These are phyloP conservation scores for Lepus timidus DNA, from an alignment of 2,113 vertebrate genomes.

Conservation along the genomic window DNA sequence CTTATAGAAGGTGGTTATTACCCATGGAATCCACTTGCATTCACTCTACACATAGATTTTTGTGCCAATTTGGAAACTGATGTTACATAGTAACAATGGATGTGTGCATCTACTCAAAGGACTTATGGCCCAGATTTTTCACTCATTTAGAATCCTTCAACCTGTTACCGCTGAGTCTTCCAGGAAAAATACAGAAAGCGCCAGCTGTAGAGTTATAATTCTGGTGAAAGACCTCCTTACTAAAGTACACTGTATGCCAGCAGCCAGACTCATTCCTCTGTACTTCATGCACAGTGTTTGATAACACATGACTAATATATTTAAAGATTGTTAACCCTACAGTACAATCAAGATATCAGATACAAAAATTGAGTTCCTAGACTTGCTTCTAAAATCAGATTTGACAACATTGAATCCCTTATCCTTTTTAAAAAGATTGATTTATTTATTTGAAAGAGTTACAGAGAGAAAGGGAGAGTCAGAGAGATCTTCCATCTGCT, in stretches of 20 bases:
- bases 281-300: not conserved
- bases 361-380: not conserved
- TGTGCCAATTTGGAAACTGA: not conserved
- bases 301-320: not conserved
- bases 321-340: not conserved
- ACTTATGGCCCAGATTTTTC: not conserved
- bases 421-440: not conserved
- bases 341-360: constrained; percentile 24
- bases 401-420: not conserved
- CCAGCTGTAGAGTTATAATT: not conserved
- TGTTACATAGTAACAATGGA: not conserved
- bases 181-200: constrained; percentile 9
- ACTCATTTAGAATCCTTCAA: not conserved
- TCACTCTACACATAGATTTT: not conserved
- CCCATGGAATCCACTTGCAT: not conserved
- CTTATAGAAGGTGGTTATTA: not conserved
- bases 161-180: not conserved
- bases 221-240: not conserved
- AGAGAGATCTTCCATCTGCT: too few species aligned
- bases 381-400: constrained; percentile 4
- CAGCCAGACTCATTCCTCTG: not conserved
- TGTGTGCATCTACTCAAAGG: not conserved
- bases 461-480: too few species aligned
- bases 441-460: too few species aligned
- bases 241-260: not conserved